These are phyloP conservation scores for Adelges cooleyi DNA, from an alignment of 1,140 invertebrate genomes.

Conservation along the genomic window DNA sequence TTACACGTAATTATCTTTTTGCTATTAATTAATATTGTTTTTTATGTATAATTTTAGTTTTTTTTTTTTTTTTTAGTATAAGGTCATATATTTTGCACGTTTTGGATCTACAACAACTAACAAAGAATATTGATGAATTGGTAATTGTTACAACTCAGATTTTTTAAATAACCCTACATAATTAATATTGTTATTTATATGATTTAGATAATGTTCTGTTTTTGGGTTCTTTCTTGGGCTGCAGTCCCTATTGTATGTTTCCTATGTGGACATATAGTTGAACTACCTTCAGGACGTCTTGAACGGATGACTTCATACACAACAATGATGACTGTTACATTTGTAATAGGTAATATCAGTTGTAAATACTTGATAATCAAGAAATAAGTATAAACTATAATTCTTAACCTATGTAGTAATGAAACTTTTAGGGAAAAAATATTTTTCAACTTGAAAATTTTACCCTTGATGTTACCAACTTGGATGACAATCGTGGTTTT, in stretches of 20 bases:
- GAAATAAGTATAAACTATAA: no score
- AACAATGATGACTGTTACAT: conserved; percentile 6
- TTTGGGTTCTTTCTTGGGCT: conserved; percentile 18
- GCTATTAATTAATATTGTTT: neutral
- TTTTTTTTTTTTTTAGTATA: neutral
- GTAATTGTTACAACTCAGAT: conserved; percentile 14
- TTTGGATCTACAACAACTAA: neutral
- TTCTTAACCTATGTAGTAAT: no score
- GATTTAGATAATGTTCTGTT: conserved; percentile 23
- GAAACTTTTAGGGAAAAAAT: no score
- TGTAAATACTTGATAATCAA: no score
- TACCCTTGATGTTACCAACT: no score
- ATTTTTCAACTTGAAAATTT: no score
- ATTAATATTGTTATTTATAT: neutral
- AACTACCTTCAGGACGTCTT: conserved; percentile 2
- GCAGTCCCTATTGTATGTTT: conserved; percentile 16
- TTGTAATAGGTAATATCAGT: neutral
- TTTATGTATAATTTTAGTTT: neutral
- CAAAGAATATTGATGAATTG: conserved; percentile 18
- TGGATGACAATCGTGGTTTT: no score
- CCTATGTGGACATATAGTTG: conserved; percentile 7
- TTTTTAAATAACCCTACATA: neutral
- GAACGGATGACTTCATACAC: conserved; percentile 18
- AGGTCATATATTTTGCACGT: neutral
- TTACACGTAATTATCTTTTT: neutral